A percentile compares a stretch with the other conserved stretches of the same genome.
Conservation (phyloP, 2,797 vertebrate genomes). For the Setipinna tenuifilis region DNA sequence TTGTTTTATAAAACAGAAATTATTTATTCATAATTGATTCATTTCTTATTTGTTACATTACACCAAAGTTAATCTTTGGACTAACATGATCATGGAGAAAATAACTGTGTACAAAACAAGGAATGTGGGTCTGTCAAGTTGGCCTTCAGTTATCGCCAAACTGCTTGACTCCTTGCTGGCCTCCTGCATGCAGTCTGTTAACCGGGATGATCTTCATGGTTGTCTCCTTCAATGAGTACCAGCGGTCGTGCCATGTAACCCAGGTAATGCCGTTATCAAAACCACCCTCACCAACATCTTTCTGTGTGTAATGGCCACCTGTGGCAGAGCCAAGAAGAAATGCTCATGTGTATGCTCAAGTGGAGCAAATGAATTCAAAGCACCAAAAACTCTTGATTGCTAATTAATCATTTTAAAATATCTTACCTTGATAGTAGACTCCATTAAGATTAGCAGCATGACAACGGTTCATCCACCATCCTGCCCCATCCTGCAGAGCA, state of each 20-base stretch:
- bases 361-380: neutral
- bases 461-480: slow-evolving; percentile 99
- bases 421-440: slow-evolving; percentile 88
- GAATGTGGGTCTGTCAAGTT: slow-evolving; percentile 22
- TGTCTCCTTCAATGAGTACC: slow-evolving; percentile 94
- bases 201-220: slow-evolving; percentile 94
- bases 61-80: neutral
- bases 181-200: slow-evolving; percentile 68
- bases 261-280: slow-evolving; percentile 94
- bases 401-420: neutral
- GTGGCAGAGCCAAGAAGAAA: slow-evolving; percentile 28
- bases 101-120: neutral
- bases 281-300: slow-evolving; percentile 74
- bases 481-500: slow-evolving; percentile 88
- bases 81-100: neutral
- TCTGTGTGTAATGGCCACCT: slow-evolving; percentile 86
- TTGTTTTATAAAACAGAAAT: slow-evolving; percentile 44
- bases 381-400: neutral
- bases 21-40: slow-evolving; percentile 55
- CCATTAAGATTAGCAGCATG: slow-evolving; percentile 95
- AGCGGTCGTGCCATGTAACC: slow-evolving; percentile 89
- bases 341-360: neutral
- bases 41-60: neutral
- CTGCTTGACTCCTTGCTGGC: slow-evolving; percentile 78
- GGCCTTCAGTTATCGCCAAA: slow-evolving; percentile 53